These are phyloP conservation scores for Tetragnatha montana DNA, from an alignment of 2,888 invertebrate genomes.

Conservation along the genomic window DNA sequence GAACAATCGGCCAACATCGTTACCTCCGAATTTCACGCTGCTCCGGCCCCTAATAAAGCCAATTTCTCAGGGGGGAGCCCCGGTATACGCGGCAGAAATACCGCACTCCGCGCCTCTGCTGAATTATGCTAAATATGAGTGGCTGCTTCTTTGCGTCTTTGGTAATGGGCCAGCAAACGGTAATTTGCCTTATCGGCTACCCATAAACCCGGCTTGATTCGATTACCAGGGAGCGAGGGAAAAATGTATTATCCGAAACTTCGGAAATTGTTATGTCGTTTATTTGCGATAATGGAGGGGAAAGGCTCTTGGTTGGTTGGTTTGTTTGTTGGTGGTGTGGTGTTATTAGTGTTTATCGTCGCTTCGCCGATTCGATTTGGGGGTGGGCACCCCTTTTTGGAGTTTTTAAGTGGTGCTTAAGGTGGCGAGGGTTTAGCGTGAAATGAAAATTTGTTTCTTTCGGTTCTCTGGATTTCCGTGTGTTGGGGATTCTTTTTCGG, in stretches of 20 bases:
- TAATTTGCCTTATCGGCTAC: constrained; percentile 27
- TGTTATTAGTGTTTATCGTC: no score
- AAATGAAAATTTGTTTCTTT: no score
- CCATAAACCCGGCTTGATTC: constrained; percentile 20
- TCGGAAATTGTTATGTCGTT: constrained; percentile 62
- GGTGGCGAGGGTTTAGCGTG: no score
- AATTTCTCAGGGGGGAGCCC: constrained; percentile 30
- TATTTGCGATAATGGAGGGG: constrained; percentile 37
- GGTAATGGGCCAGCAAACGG: constrained; percentile 44
- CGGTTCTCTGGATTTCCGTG: no score
- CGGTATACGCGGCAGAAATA: no score
- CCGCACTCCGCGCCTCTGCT: background rate
- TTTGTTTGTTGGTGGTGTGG: background rate
- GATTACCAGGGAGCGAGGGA: constrained; percentile 26
- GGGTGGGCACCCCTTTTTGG: no score
- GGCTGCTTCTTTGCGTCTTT: constrained; percentile 25
- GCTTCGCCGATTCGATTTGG: no score
- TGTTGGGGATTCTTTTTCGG: no score
- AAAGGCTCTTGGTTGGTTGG: background rate
- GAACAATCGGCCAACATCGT: constrained; percentile 51
- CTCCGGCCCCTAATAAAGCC: constrained; percentile 32
- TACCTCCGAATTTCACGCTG: constrained; percentile 49
- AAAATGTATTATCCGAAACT: constrained; percentile 34
- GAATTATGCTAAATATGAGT: constrained; percentile 65
- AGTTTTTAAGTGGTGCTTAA: no score